Evolutionary conservation across 2,113 vertebrate genomes (phyloP), one percentile per base, ranked within the genome.

Genomic region (Columba janthina): DNA sequence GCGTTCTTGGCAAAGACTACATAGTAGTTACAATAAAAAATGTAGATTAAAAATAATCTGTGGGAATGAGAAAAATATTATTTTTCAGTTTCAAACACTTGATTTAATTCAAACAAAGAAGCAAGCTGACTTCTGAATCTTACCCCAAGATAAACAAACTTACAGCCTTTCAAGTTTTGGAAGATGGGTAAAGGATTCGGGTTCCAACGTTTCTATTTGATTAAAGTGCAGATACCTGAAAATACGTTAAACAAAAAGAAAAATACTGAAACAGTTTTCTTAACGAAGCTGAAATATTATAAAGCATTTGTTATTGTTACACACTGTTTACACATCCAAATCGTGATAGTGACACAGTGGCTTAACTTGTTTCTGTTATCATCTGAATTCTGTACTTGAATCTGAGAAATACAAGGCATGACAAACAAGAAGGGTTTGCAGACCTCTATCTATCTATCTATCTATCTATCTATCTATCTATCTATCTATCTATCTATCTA

Each of bases 201-300:
- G 98, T 92, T 99, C 99, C 98, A 99, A 95, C 2, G 98, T 99
- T 95, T 99, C 99, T 73, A 99, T 99, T 96, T 99, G 99, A 98
- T 99, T 99, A 98, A 99, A 99, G 98, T 99, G 99, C 96, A 99
- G 98, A 94, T 99, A 99, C 93, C 99, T 99, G 95, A 61, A 98
- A 91, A 92, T 73, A 44, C 3, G 87, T 95, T 92, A 85, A 77
- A 91, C 88, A 69, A 74, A 81, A 91, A 92, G 65, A 87, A 86
- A 73, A 65, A 32, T 10, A 73, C 6, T 92, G 62, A 89, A 96
- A 93, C 11, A 57, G 26, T 21, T 70, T 85, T 73, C 32, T 73
- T 88, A 72, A 89, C 21, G 24, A 72, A 87, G 31, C 5, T n/a
- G 8, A 70, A 64, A 61, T 44, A 74, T 32, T 65, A 80, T 60